Evolutionary conservation across 2,113 vertebrate species (phyloP).

Genomic region (Pardalotus punctatus): DNA sequence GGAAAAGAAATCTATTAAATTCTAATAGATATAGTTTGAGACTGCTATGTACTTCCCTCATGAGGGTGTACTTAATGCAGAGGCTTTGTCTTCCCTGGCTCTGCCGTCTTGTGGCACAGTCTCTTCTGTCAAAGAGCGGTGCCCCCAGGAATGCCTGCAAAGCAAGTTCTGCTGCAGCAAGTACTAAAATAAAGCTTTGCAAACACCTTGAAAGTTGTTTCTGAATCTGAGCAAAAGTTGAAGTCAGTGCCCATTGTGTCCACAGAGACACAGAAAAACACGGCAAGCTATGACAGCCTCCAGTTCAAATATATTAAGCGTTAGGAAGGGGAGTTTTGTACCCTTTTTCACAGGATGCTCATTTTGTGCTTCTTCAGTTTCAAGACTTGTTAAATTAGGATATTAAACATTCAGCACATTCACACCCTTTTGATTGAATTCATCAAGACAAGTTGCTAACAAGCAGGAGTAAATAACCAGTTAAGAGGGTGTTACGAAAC

Average conservation of each 20-base stretch:
- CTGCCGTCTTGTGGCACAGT: neutral
- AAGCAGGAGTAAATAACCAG: neutral
- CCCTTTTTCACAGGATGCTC: neutral
- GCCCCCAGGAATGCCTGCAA: neutral
- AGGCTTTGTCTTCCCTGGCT: neutral
- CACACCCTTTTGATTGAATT: neutral
- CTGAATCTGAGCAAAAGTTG: neutral
- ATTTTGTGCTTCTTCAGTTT: neutral
- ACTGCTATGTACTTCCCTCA: neutral
- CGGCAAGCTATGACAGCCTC: neutral
- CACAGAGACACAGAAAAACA: neutral
- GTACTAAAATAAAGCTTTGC: neutral
- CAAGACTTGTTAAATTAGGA: neutral
- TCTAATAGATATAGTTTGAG: neutral
- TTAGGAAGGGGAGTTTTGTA: neutral
- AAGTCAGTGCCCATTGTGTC: neutral
- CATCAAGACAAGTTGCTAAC: neutral
- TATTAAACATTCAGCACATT: constrained; percentile 22
- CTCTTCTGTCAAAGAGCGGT: neutral
- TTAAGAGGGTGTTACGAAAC: neutral
- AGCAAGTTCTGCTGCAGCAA: neutral
- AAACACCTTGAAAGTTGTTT: neutral
- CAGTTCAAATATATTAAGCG: neutral
- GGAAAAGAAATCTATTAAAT: neutral
- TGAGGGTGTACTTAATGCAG: neutral